These are phyloP conservation scores for Electrophaes corylata DNA, from an alignment of 2,888 invertebrate species.

Conservation along the genomic window DNA sequence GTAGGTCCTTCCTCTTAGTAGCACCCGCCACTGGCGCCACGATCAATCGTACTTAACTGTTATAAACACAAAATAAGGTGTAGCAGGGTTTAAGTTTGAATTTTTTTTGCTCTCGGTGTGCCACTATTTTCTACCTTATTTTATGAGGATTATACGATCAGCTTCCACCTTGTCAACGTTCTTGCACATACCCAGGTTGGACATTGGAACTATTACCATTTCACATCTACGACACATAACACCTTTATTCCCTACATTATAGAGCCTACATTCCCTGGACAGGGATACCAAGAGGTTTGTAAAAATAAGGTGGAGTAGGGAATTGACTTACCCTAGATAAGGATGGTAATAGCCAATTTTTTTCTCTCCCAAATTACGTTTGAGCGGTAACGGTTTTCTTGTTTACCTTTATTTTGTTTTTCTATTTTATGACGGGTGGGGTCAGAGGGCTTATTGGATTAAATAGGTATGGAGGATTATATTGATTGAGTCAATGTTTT, in stretches of 20 bases:
- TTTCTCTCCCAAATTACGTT: slow-evolving; percentile 72
- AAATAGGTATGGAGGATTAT: slow-evolving; percentile 17
- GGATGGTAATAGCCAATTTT: slow-evolving; percentile 76
- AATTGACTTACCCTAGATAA: slow-evolving; percentile 83
- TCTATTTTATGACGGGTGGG: slow-evolving; percentile 48
- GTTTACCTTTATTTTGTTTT: slow-evolving; percentile 77
- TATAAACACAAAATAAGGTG: too few species aligned
- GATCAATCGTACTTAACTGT: too few species aligned
- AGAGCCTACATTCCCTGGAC: slow-evolving; percentile 43
- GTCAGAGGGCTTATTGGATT: slow-evolving; percentile 28
- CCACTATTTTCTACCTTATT: slow-evolving; percentile 72
- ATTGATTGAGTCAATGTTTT: slow-evolving; percentile 20
- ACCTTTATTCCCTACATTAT: slow-evolving; percentile 27
- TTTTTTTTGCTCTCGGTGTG: slow-evolving; percentile 53
- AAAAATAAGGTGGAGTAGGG: slow-evolving; percentile 56
- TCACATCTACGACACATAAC: slow-evolving; percentile 21
- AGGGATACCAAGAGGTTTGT: not conserved
- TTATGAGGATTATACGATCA: slow-evolving; percentile 83
- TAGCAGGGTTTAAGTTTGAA: too few species aligned
- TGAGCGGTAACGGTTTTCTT: slow-evolving; percentile 70
- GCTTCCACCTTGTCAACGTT: slow-evolving; percentile 81
- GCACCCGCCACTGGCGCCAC: too few species aligned
- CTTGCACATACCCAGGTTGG: slow-evolving; percentile 76
- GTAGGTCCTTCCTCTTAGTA: too few species aligned
- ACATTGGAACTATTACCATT: slow-evolving; percentile 60